Evolutionary conservation across 64 coral and sea anemone genomes (phyloP).

Genomic region (Montipora capricornis): DNA sequence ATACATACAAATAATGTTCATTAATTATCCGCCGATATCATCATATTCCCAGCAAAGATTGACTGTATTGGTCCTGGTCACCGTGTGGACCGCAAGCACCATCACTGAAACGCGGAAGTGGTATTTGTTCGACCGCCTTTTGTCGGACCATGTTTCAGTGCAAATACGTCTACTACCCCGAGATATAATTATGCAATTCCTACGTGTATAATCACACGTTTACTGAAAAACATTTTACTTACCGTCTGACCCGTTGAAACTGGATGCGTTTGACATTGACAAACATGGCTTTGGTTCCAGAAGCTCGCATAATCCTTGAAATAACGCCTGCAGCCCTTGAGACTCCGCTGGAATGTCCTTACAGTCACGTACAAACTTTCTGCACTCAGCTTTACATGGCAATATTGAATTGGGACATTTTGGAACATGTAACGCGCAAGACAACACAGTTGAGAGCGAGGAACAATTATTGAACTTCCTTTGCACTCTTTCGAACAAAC

Average conservation of each 20-base stretch:
- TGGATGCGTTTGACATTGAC: background rate
- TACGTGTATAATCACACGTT: no score
- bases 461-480: slow-evolving; percentile 15
- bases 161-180: no score
- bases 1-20: background rate
- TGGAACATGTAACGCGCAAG: slow-evolving; percentile 3
- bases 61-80: background rate
- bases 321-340: slow-evolving; percentile 6
- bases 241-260: background rate
- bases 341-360: background rate
- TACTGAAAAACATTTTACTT: background rate
- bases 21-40: background rate
- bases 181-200: no score
- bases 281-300: background rate
- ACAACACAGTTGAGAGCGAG: slow-evolving; percentile 9
- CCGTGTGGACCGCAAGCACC: background rate
- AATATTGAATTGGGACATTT: background rate
- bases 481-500: background rate
- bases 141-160: no score
- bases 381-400: slow-evolving; percentile 7
- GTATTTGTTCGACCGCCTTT: background rate
- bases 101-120: background rate
- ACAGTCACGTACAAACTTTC: slow-evolving; percentile 8
- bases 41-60: background rate
- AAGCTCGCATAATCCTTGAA: slow-evolving; percentile 2